Conservation (phyloP, 1,140 invertebrate species). For the Listronotus bonariensis region DNA sequence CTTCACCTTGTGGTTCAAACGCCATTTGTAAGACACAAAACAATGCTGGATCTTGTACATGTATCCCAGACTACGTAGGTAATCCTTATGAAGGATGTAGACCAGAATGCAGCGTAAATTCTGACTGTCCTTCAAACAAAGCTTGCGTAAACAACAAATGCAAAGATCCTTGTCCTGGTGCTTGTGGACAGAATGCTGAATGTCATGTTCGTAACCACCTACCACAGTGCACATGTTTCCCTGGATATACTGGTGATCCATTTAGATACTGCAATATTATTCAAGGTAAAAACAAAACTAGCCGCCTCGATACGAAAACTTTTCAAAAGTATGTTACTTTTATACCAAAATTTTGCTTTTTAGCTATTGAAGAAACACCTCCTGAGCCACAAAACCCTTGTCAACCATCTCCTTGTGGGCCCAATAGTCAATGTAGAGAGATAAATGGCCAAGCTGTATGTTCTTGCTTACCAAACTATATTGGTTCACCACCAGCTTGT, state of each 20-base stretch:
- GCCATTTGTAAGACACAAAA: conserved; percentile 67
- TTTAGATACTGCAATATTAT: conserved; percentile 61
- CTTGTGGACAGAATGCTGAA: conserved; percentile 66
- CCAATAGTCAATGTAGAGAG: conserved; percentile 73
- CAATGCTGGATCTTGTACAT: conserved; percentile 68
- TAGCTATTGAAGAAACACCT: conserved; percentile 56
- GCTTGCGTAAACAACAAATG: conserved; percentile 67
- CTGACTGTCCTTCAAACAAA: conserved; percentile 65
- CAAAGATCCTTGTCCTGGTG: conserved; percentile 68
- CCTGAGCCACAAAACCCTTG: conserved; percentile 61
- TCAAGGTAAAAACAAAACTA: conserved; percentile 59
- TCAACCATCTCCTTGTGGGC: conserved; percentile 68
- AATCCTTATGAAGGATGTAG: conserved; percentile 73
- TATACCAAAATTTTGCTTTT: conserved; percentile 65
- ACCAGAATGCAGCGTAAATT: conserved; percentile 68
- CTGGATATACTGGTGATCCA: conserved; percentile 67
- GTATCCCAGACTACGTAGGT: conserved; percentile 69
- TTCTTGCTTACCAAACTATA: conserved; percentile 72
- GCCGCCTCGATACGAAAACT: too few relatives aligned
- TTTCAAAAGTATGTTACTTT: conserved; percentile 67
- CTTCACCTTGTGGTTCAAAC: conserved; percentile 72
- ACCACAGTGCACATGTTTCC: conserved; percentile 62
- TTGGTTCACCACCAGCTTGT: conserved; percentile 76
- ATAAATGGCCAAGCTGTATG: conserved; percentile 65
- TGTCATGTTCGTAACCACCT: conserved; percentile 67